Evolutionary conservation across 1,140 invertebrate genomes (phyloP).

Genomic region (Ganaspis sp.): DNA sequence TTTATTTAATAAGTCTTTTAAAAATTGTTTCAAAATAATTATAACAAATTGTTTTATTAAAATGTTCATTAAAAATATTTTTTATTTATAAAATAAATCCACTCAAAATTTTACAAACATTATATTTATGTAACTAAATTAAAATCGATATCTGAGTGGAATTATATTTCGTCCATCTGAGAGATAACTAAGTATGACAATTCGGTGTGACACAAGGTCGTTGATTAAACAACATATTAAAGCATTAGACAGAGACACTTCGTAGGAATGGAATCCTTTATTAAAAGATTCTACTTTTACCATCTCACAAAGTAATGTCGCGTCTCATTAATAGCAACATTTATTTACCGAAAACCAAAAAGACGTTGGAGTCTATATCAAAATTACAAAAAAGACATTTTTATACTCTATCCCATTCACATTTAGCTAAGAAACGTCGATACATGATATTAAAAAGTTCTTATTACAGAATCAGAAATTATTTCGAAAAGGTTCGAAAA

Average conservation of each 20-base stretch:
- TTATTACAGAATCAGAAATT: neutral
- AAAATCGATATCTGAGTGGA: neutral
- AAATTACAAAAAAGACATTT: constrained; percentile 21
- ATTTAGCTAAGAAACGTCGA: constrained; percentile 7
- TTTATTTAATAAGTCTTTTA: no score
- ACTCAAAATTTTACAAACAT: no score
- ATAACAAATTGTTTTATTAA: no score
- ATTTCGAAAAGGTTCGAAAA: no score
- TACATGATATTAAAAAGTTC: neutral
- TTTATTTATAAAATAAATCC: no score
- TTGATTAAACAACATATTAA: neutral
- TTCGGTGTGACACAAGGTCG: neutral
- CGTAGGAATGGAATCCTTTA: neutral
- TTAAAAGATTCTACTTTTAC: neutral
- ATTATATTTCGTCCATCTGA: neutral
- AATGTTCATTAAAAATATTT: no score
- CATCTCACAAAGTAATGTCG: neutral
- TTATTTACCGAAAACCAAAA: neutral
- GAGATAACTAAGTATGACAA: neutral
- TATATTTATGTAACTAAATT: no score
- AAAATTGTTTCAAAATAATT: no score
- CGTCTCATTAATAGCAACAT: neutral
- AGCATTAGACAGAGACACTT: neutral
- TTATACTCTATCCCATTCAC: neutral
- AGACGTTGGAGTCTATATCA: neutral